Conservation (phyloP, 1,140 invertebrate species). For the Cotesia glomerata region DNA sequence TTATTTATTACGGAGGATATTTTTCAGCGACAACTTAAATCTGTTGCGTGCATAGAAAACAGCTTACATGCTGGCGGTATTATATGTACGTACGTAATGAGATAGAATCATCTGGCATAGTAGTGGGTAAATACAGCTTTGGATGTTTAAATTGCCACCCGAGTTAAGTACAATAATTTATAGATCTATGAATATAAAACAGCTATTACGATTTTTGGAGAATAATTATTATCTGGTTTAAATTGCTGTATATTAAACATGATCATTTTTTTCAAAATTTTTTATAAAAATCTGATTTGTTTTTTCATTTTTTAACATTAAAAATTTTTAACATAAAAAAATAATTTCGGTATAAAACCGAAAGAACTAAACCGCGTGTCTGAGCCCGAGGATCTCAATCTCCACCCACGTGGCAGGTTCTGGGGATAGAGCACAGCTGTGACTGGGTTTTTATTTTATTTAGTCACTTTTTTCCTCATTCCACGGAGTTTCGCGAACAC, state of each 20-base stretch:
- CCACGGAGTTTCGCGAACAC: background rate
- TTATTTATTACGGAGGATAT: background rate
- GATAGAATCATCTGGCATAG: conserved; percentile 42
- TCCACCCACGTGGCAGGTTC: conserved; percentile 5
- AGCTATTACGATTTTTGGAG: conserved; percentile 11
- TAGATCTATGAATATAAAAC: conserved; percentile 6
- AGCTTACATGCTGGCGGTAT: background rate
- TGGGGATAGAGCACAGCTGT: background rate
- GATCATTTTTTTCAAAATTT: too few species aligned
- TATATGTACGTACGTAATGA: conserved; percentile 36
- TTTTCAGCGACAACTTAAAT: background rate
- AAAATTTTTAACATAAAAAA: background rate
- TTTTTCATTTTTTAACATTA: too few species aligned
- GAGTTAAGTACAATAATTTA: too few species aligned
- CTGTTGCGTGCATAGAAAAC: background rate
- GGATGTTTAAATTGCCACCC: conserved; percentile 23
- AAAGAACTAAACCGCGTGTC: background rate
- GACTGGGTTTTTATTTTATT: background rate
- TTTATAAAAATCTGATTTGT: background rate
- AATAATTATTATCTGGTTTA: too few species aligned
- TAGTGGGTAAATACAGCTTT: conserved; percentile 48
- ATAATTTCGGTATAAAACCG: background rate
- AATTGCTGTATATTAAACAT: too few species aligned
- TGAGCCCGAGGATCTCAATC: background rate
- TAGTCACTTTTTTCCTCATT: background rate